A percentile compares a stretch with the other conserved stretches of the same genome.
Evolutionary conservation across 1,140 invertebrate genomes (phyloP).

Genomic region (Glossosoma conforme): DNA sequence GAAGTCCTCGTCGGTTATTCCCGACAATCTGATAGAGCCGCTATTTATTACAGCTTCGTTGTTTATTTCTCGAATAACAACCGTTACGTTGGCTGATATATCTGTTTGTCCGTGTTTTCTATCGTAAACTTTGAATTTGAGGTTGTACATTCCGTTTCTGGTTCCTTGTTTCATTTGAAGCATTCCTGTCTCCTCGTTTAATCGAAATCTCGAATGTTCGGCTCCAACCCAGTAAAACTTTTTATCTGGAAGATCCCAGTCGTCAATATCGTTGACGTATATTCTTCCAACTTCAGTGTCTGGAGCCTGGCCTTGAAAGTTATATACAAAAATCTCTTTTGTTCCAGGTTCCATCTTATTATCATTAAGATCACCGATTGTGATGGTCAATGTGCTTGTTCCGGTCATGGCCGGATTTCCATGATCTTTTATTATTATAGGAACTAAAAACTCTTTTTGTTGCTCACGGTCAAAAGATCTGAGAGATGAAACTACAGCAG

Average conservation of each 20-base stretch:
- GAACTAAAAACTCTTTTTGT: slow-evolving; percentile 58
- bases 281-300: slow-evolving; percentile 62
- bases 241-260: slow-evolving; percentile 69
- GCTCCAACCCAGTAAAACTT: slow-evolving; percentile 58
- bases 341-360: slow-evolving; percentile 63
- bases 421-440: slow-evolving; percentile 58
- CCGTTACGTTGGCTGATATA: slow-evolving; percentile 57
- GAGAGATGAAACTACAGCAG: slow-evolving; percentile 56
- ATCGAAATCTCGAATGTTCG: slow-evolving; percentile 51
- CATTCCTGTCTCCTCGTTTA: slow-evolving; percentile 59
- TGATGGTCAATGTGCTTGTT: slow-evolving; percentile 60
- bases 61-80: slow-evolving; percentile 58
- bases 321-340: slow-evolving; percentile 67
- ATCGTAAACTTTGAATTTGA: slow-evolving; percentile 61
- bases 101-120: slow-evolving; percentile 53
- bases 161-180: slow-evolving; percentile 62
- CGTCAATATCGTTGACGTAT: slow-evolving; percentile 66
- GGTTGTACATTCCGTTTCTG: slow-evolving; percentile 53
- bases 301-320: slow-evolving; percentile 59
- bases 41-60: slow-evolving; percentile 64
- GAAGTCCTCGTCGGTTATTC: slow-evolving; percentile 63
- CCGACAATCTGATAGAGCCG: slow-evolving; percentile 60
- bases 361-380: slow-evolving; percentile 67
- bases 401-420: slow-evolving; percentile 56
- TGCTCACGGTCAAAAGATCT: slow-evolving; percentile 64